Percentiles rank a stretch among this genome's conserved stretches.
These are phyloP conservation scores for Chunga burmeisteri DNA, from an alignment of 2,113 vertebrate species.

Conservation along the genomic window DNA sequence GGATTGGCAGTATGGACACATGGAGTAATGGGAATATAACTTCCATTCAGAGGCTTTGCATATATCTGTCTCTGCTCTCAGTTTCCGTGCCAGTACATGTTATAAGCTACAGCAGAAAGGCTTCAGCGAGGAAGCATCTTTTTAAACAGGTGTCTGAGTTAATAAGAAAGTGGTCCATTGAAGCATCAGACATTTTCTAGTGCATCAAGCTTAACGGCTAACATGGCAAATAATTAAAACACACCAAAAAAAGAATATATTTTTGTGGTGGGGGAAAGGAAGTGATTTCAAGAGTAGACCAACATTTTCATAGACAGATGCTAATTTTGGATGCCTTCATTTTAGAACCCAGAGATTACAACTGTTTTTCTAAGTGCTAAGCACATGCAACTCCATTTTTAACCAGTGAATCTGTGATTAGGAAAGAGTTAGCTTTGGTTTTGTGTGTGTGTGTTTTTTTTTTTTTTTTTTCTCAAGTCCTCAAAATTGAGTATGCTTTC, in stretches of 20 bases:
- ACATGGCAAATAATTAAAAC: neutral
- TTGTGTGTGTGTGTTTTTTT: too few relatives aligned
- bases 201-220: neutral
- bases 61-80: neutral
- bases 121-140: neutral
- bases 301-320: neutral
- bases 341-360: constrained; percentile 42
- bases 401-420: constrained; percentile 4
- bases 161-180: neutral
- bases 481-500: constrained; percentile 25
- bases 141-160: neutral
- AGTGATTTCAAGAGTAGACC: constrained; percentile 5
- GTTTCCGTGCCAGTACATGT: neutral
- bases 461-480: neutral
- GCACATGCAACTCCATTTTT: constrained; percentile 9
- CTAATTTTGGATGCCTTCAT: constrained; percentile 40
- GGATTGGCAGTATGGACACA: neutral
- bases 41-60: neutral
- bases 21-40: neutral
- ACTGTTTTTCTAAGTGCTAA: neutral
- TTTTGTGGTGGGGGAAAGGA: neutral
- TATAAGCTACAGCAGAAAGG: neutral
- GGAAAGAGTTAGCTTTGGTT: neutral
- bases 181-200: neutral
- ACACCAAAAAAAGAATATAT: neutral